These are phyloP conservation scores for Coelopa pilipes DNA, from an alignment of 2,888 invertebrate genomes.

Conservation along the genomic window DNA sequence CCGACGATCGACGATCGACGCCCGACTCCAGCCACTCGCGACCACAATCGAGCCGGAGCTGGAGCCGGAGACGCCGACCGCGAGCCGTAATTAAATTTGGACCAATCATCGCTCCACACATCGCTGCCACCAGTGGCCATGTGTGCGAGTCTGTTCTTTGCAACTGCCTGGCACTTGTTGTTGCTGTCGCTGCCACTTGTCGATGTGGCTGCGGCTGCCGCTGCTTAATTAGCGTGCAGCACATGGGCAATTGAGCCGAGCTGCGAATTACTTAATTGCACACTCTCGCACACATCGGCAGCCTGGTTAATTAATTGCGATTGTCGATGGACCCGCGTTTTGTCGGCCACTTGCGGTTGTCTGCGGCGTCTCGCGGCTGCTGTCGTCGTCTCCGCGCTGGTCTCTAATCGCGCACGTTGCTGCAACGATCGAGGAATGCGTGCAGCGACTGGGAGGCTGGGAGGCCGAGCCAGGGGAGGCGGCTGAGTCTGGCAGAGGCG, in stretches of 20 bases:
- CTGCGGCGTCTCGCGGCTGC: too few species aligned
- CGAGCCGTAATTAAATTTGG: conserved; percentile 27
- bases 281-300: background rate
- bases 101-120: background rate
- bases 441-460: too few species aligned
- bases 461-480: too few species aligned
- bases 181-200: background rate
- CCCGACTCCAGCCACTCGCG: too few species aligned
- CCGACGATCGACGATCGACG: background rate
- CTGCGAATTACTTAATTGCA: background rate
- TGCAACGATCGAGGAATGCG: too few species aligned
- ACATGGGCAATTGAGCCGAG: background rate
- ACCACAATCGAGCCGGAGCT: background rate
- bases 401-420: too few species aligned
- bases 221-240: conserved; percentile 1
- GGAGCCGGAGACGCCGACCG: background rate
- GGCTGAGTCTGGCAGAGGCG: too few species aligned
- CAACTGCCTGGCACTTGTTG: background rate
- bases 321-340: too few species aligned
- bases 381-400: too few species aligned
- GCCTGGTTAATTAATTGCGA: too few species aligned
- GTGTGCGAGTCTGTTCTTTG: background rate
- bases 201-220: background rate
- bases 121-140: background rate
- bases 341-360: too few species aligned